phyloP scores from a whole-genome alignment of 1,140 invertebrate species.

The Drosophila ironensis region DNA sequence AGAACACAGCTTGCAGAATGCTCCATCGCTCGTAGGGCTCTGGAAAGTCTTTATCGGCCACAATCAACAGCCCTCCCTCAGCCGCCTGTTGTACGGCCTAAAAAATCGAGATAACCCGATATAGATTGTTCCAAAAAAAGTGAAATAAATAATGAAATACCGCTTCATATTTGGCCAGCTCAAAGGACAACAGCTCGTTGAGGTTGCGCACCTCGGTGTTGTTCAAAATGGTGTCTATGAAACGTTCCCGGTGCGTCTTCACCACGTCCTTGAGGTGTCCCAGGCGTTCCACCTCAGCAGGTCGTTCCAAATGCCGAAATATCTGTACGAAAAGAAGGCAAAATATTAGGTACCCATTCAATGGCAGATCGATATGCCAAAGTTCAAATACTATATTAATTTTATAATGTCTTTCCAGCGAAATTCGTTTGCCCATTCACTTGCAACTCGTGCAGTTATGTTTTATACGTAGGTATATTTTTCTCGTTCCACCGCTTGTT shows the following conservation, averaged over 20 bases:
- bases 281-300: constrained; percentile 86
- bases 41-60: constrained; percentile 84
- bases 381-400: not conserved
- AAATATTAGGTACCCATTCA: not conserved
- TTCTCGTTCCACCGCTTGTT: constrained; percentile 7
- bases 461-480: too few relatives aligned
- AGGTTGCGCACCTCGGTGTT: constrained; percentile 84
- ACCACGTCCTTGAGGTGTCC: constrained; percentile 83
- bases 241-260: constrained; percentile 82
- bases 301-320: constrained; percentile 88
- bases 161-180: constrained; percentile 85
- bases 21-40: constrained; percentile 87
- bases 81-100: constrained; percentile 86
- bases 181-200: constrained; percentile 84
- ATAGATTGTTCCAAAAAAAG: not conserved
- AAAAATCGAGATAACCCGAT: not conserved
- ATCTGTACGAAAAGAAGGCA: constrained; percentile 83
- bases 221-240: constrained; percentile 84
- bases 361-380: not conserved
- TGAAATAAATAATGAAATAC: constrained; percentile 51
- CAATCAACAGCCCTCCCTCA: constrained; percentile 84
- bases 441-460: constrained; percentile 4
- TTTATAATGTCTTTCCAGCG: too few relatives aligned
- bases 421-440: not conserved
- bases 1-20: constrained; percentile 90